Percentiles rank a stretch among this genome's conserved stretches.
Conservation (phyloP, 2,888 invertebrate species). For the Andrena camellia region DNA sequence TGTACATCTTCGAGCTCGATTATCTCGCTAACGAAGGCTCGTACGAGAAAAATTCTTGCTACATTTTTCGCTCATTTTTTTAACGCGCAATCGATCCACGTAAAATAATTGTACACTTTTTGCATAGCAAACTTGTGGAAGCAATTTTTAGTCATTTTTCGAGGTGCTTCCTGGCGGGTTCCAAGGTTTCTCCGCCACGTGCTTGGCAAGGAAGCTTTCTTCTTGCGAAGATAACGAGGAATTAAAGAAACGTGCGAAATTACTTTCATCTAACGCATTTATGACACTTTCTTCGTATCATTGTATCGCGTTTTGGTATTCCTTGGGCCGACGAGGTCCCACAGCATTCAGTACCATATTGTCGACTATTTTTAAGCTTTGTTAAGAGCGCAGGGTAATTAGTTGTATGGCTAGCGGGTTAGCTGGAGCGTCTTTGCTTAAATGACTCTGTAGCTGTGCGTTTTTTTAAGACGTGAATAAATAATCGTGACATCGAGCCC, state of each 20-base stretch:
- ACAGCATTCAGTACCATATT: neutral
- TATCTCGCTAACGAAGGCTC: neutral
- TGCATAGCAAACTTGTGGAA: neutral
- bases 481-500: slow-evolving; percentile 34
- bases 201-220: too few relatives aligned
- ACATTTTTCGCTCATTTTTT: neutral
- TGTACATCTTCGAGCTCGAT: neutral
- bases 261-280: neutral
- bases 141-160: neutral
- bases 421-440: slow-evolving; percentile 44
- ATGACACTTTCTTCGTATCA: neutral
- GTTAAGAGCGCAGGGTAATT: slow-evolving; percentile 32
- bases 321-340: neutral
- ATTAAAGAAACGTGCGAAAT: too few relatives aligned
- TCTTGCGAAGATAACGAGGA: too few relatives aligned
- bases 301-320: neutral
- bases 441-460: slow-evolving; percentile 50
- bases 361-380: slow-evolving; percentile 28
- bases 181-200: too few relatives aligned
- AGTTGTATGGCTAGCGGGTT: slow-evolving; percentile 37
- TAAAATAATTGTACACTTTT: neutral
- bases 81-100: neutral
- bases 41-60: neutral
- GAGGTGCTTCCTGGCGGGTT: too few relatives aligned
- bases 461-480: slow-evolving; percentile 62